A percentile compares a stretch with the other conserved stretches of the same genome.
phyloP scores from a whole-genome alignment of 2,888 invertebrate species.

The Clistopyga incitator region DNA sequence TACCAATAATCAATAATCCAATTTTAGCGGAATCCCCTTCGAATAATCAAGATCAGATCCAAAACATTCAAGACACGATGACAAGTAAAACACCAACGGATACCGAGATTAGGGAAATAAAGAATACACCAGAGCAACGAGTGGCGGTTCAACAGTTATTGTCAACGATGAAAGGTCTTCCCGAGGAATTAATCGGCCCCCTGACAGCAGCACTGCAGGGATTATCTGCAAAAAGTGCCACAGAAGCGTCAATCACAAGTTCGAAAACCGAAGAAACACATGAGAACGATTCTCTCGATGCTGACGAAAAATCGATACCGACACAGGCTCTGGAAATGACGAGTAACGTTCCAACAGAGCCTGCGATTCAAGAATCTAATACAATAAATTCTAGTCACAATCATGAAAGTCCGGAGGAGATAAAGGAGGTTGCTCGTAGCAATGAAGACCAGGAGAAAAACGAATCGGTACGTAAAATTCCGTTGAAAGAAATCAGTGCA shows the following conservation, averaged over 20 bases:
- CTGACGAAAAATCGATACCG: neutral
- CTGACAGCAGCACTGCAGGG: slow-evolving; percentile 78
- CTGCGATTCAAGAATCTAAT: neutral
- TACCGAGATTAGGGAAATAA: neutral
- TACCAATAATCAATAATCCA: neutral
- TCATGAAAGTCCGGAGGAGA: slow-evolving; percentile 14
- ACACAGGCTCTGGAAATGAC: neutral
- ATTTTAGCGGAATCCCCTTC: neutral
- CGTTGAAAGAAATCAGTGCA: slow-evolving; percentile 29
- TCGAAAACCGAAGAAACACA: neutral
- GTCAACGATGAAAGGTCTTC: slow-evolving; percentile 78
- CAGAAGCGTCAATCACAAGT: neutral
- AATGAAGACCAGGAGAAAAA: neutral
- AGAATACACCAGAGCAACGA: slow-evolving; percentile 30
- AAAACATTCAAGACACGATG: neutral
- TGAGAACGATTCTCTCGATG: neutral
- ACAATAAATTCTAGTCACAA: slow-evolving; percentile 1
- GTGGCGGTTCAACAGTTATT: slow-evolving; percentile 77
- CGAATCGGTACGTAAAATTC: slow-evolving; percentile 57
- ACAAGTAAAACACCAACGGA: neutral
- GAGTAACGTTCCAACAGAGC: neutral
- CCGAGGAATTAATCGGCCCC: slow-evolving; percentile 79
- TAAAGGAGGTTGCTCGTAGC: neutral
- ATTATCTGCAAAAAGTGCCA: slow-evolving; percentile 72
- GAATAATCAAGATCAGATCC: neutral